A percentile compares a stretch with the other conserved stretches of the same genome.
These are phyloP conservation scores for Illadopsis cleaveri DNA, from an alignment of 2,113 vertebrate species.

Conservation along the genomic window DNA sequence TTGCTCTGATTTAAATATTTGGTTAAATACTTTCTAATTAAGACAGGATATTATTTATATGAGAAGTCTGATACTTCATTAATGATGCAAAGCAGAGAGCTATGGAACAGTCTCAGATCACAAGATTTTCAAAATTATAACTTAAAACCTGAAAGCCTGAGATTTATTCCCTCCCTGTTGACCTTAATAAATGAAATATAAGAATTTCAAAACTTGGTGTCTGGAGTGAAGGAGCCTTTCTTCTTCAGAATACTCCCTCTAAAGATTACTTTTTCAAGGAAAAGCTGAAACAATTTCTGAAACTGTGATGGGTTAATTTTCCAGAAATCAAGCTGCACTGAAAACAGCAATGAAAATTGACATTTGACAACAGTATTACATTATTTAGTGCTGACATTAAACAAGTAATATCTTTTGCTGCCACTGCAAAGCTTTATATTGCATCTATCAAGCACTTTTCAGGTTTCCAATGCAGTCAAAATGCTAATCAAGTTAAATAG, in stretches of 20 bases:
- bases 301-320: conserved; percentile 28
- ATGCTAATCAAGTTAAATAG: conserved; percentile 37
- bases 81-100: not conserved
- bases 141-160: not conserved
- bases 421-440: not conserved
- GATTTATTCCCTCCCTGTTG: not conserved
- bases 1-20: conserved; percentile 43
- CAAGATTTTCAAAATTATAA: not conserved
- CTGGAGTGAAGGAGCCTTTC: not conserved
- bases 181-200: not conserved
- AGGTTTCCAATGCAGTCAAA: conserved; percentile 4
- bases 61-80: not conserved
- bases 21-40: conserved; percentile 25
- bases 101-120: not conserved
- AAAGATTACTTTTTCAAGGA: not conserved
- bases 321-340: not conserved
- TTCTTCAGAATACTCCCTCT: not conserved
- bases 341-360: conserved; percentile 54
- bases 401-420: conserved; percentile 40
- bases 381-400: conserved; percentile 60
- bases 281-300: not conserved
- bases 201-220: not conserved
- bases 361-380: conserved; percentile 42
- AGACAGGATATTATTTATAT: conserved; percentile 3
- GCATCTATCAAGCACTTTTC: not conserved